Conservation (phyloP, 2,797 vertebrate genomes). For the Lagorchestes hirsutus region DNA sequence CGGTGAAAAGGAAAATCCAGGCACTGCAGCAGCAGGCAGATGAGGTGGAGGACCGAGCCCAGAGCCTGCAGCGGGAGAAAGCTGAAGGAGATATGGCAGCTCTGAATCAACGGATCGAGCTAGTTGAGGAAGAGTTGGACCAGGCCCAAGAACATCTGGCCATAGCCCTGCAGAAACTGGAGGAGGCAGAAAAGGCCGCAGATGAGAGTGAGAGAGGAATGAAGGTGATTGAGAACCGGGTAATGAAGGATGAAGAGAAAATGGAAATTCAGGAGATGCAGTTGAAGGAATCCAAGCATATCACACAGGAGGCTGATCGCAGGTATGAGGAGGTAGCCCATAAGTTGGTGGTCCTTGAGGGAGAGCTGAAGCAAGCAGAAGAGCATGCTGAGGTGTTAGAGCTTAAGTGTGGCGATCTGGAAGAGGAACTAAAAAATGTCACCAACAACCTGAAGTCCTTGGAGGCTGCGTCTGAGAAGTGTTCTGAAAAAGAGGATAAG, state of each 20-base stretch:
- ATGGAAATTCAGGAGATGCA: neutral
- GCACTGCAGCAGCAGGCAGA: conserved; percentile 97
- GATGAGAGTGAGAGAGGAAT: neutral
- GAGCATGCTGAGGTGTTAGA: conserved; percentile 88
- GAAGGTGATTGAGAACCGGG: neutral
- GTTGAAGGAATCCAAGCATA: neutral
- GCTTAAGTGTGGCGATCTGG: neutral
- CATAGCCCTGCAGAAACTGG: no score
- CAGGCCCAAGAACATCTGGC: no score
- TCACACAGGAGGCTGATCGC: neutral
- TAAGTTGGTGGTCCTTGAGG: neutral
- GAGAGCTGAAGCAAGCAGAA: neutral
- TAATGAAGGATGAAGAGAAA: neutral
- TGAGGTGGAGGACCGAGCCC: conserved; percentile 95
- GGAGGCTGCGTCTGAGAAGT: conserved; percentile 89
- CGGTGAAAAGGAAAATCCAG: conserved; percentile 98
- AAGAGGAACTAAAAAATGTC: neutral
- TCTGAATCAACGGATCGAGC: no score
- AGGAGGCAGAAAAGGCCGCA: no score
- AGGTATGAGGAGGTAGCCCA: conserved; percentile 86
- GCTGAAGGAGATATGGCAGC: conserved; percentile 59
- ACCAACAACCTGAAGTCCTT: neutral
- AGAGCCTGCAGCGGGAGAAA: conserved; percentile 94
- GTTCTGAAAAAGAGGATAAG: conserved; percentile 97
- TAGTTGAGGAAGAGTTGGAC: no score